These are phyloP conservation scores for Gari tellinella DNA, from an alignment of 2,888 invertebrate species.

Conservation along the genomic window DNA sequence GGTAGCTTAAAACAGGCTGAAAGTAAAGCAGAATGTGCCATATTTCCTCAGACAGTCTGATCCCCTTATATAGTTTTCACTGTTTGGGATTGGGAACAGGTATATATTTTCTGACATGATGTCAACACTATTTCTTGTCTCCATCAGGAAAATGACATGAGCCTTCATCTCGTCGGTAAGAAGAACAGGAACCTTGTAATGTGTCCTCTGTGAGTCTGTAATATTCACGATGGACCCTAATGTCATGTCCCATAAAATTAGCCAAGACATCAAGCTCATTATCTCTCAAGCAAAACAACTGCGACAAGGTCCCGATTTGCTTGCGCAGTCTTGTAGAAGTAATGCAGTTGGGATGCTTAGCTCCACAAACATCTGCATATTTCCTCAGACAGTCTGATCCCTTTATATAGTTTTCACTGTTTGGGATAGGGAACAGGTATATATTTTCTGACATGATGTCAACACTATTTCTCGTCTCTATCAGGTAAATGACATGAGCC, in stretches of 20 bases:
- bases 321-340: constrained; percentile 1
- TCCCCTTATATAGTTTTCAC: too few relatives aligned
- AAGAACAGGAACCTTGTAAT: constrained; percentile 6
- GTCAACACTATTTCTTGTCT: too few relatives aligned
- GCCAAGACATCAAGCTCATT: constrained; percentile 4
- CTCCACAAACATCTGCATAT: background rate
- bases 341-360: background rate
- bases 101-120: too few relatives aligned
- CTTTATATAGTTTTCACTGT: too few relatives aligned
- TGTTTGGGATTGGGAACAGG: too few relatives aligned
- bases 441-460: too few relatives aligned
- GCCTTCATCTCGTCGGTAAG: too few relatives aligned
- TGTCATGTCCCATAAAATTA: constrained; percentile 3
- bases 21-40: too few relatives aligned
- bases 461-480: background rate
- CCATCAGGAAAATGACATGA: too few relatives aligned
- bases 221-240: constrained; percentile 9
- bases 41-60: too few relatives aligned
- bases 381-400: constrained; percentile 3
- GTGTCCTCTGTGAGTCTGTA: constrained; percentile 9
- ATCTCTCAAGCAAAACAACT: constrained; percentile 5
- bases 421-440: too few relatives aligned
- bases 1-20: too few relatives aligned
- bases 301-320: constrained; percentile 5
- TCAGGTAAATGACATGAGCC: background rate